Base-by-base conservation (phyloP, 30 jellyfish, hydroid and myxozoan genomes). In the Cassiopea andromeda region DNA sequence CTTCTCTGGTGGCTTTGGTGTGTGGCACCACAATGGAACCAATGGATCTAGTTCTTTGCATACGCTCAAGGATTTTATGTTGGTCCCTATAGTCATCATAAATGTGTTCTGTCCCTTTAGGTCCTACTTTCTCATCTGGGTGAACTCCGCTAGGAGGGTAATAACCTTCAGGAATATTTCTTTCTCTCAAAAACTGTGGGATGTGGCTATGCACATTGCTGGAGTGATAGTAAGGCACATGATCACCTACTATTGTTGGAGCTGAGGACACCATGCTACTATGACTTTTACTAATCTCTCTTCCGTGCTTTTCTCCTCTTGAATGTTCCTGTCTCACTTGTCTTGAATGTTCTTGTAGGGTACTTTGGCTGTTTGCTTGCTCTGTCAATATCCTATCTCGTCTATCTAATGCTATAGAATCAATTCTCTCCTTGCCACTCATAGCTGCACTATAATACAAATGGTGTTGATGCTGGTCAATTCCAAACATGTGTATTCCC, bases 161-260 rank as follows among this genome's bases (percentile, higher is more conserved):
- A 27, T 77, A 57, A n/a, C 77, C 67, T 27, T 66, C 69, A 68
- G 73, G 69, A 7, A 50, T 54, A 81, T 67, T 75, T 61, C 80
- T 80, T 38, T 69, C 89, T 66, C 82, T n/a, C 68, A 48, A 2
- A 48, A 77, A 46, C 73, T 49, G 91, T 27, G 67, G 49, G 67
- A 83, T 48, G 9, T 46, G 58, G 7, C 75, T 66, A 43, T 14
- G 72, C n/a, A 71, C 46, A n/a, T 60, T 77, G 43, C 44, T 71
- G n/a, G 77, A 70, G 38, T 66, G 49, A 47, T 82, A 83, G 49
- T 48, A 77, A 1, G 61, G 7, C 85, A 83, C 48, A 1, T 84
- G 91, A 1, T 80, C 45, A 59, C 69, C 91, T 12, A 81, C 49
- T 44, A 68, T 47, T 44, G 73, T 46, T 10, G 84, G 46, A 5